These are phyloP conservation scores for Strigamia crassipes DNA, from an alignment of 2,888 invertebrate genomes.

Conservation along the genomic window DNA sequence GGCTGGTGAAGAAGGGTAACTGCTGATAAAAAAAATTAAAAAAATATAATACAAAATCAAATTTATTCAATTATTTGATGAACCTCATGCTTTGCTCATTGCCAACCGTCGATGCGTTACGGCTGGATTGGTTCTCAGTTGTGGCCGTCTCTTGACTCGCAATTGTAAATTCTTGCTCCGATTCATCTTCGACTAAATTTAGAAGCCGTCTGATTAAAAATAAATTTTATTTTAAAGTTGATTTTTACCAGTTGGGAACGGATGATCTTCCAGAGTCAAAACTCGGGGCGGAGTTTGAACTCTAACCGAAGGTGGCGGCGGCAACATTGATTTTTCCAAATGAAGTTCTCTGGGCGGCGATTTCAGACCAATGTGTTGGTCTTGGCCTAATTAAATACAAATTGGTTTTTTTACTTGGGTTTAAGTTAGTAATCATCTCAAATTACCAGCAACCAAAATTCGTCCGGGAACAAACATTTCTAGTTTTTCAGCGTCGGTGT, in stretches of 20 bases:
- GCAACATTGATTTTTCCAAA: conserved; percentile 53
- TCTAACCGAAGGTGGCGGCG: conserved; percentile 73
- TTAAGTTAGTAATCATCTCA: neutral
- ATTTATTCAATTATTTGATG: neutral
- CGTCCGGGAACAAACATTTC: conserved; percentile 59
- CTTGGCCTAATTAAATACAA: conserved; percentile 54
- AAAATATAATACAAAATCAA: neutral
- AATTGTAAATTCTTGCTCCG: neutral
- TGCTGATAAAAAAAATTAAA: neutral
- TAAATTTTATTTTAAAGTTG: neutral
- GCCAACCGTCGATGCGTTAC: conserved; percentile 7
- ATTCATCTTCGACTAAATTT: neutral
- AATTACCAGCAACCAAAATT: conserved; percentile 60
- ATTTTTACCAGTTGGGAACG: conserved; percentile 48
- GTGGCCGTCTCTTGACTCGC: neutral
- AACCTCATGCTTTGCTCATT: conserved; percentile 39
- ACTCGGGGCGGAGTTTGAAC: conserved; percentile 72
- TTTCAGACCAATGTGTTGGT: conserved; percentile 55
- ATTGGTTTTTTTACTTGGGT: neutral
- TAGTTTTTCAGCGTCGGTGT: conserved; percentile 67
- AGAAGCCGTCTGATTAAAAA: neutral
- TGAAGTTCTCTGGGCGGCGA: conserved; percentile 51
- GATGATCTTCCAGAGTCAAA: conserved; percentile 62
- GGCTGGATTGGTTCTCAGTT: neutral
- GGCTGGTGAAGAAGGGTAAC: conserved; percentile 32